Percentiles rank a stretch among this genome's conserved stretches.
Evolutionary conservation across 2,888 invertebrate genomes (phyloP).

Genomic region (Ophraella communa): DNA sequence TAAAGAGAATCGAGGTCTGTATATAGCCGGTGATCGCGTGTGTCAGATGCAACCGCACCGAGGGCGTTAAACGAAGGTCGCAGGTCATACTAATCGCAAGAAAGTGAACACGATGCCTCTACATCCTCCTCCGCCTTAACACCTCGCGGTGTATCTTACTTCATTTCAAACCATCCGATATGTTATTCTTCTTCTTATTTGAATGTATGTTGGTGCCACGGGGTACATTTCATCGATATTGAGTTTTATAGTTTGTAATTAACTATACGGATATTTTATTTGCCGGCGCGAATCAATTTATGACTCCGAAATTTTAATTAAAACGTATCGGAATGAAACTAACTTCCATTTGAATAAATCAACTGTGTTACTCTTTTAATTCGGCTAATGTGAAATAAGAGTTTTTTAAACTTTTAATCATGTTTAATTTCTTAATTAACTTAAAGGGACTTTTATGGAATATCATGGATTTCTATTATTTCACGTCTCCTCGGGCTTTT

Average conservation of each 20-base stretch:
- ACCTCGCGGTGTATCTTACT: constrained; percentile 38
- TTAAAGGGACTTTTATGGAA: too few species aligned
- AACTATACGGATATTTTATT: constrained; percentile 19
- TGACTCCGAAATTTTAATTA: background rate
- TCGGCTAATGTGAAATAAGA: too few species aligned
- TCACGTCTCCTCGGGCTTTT: too few species aligned
- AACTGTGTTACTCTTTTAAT: too few species aligned
- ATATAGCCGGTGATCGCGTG: constrained; percentile 42
- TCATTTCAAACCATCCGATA: constrained; percentile 33
- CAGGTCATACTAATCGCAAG: constrained; percentile 56
- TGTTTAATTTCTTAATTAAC: too few species aligned
- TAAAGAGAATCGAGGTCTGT: constrained; percentile 38
- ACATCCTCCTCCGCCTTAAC: constrained; percentile 50
- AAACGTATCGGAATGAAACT: background rate
- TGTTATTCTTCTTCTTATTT: too few species aligned
- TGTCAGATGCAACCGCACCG: constrained; percentile 50
- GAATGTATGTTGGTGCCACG: constrained; percentile 36
- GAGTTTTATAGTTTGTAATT: constrained; percentile 42
- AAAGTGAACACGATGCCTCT: constrained; percentile 54
- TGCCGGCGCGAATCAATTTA: constrained; percentile 18
- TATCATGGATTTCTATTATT: too few species aligned
- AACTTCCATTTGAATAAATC: background rate
- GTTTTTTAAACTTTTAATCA: too few species aligned
- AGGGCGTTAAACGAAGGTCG: constrained; percentile 55
- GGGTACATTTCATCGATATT: constrained; percentile 36